These are phyloP conservation scores for Rachycentron canadum DNA, from an alignment of 2,797 vertebrate species.

Conservation along the genomic window DNA sequence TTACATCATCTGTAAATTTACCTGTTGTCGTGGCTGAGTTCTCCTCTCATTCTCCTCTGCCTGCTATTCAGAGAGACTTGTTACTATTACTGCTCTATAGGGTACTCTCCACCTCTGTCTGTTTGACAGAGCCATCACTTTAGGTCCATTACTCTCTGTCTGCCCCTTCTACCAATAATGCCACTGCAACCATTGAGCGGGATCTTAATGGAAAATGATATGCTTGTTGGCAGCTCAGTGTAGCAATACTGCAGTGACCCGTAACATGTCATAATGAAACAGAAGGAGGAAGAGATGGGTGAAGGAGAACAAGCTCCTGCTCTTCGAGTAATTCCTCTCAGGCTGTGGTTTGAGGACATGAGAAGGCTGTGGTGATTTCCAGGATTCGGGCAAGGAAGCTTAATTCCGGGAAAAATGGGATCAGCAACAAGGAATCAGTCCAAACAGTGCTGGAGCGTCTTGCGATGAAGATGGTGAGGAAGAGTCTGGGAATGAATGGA, in stretches of 20 bases:
- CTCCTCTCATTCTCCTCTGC: slow-evolving; percentile 17
- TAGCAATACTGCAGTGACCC: slow-evolving; percentile 75
- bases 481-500: too few species aligned
- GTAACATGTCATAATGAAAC: slow-evolving; percentile 76
- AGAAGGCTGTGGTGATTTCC: not conserved
- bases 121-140: slow-evolving; percentile 75
- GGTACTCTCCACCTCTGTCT: slow-evolving; percentile 55
- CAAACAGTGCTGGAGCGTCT: too few species aligned
- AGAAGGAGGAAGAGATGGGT: slow-evolving; percentile 49
- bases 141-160: slow-evolving; percentile 76
- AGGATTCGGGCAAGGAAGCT: too few species aligned
- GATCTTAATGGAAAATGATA: slow-evolving; percentile 82
- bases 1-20: slow-evolving; percentile 10
- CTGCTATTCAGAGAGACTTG: slow-evolving; percentile 34
- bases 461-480: too few species aligned
- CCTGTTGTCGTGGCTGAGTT: slow-evolving; percentile 1
- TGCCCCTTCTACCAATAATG: slow-evolving; percentile 73
- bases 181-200: slow-evolving; percentile 67
- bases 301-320: slow-evolving; percentile 16
- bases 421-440: too few species aligned
- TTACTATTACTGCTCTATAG: slow-evolving; percentile 57
- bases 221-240: slow-evolving; percentile 79
- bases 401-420: too few species aligned
- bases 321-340: slow-evolving; percentile 24
- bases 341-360: not conserved